Evolutionary conservation across 2,888 invertebrate genomes (phyloP).

Genomic region (Diaprepes abbreviatus): DNA sequence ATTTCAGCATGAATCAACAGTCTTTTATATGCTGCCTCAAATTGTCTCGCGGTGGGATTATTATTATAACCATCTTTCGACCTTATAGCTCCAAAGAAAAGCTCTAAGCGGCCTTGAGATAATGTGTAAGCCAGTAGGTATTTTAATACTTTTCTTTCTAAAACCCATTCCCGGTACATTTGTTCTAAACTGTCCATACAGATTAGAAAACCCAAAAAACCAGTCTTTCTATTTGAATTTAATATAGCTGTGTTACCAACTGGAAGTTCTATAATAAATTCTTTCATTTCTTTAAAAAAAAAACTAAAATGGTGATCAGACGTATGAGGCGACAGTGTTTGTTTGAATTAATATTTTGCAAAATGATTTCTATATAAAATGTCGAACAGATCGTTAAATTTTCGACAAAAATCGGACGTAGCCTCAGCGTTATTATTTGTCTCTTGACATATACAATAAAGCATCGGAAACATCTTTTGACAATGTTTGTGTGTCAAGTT

Average conservation of each 20-base stretch:
- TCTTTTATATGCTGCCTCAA: conserved; percentile 41
- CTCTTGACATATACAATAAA: not conserved
- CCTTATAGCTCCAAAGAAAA: conserved; percentile 48
- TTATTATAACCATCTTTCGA: conserved; percentile 45
- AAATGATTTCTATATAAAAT: conserved; percentile 30
- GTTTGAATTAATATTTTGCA: conserved; percentile 8
- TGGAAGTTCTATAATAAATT: not conserved
- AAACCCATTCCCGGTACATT: not conserved
- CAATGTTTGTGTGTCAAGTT: conserved; percentile 34
- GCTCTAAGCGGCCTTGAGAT: conserved; percentile 47
- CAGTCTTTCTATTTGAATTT: conserved; percentile 17
- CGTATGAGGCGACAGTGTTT: no score
- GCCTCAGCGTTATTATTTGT: not conserved
- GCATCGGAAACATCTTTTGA: conserved; percentile 32
- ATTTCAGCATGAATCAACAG: conserved; percentile 15
- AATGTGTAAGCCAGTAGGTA: conserved; percentile 27
- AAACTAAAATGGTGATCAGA: no score
- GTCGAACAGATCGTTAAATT: conserved; percentile 26
- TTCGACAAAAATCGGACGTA: conserved; percentile 2
- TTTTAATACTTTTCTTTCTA: not conserved
- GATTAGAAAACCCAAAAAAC: conserved; percentile 32
- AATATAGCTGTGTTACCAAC: conserved; percentile 8
- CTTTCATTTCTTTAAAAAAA: not conserved
- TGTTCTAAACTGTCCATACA: conserved; percentile 1
- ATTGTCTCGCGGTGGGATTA: conserved; percentile 48